These are phyloP conservation scores for Caligus rogercresseyi DNA, from an alignment of 1,140 invertebrate genomes.

Conservation along the genomic window DNA sequence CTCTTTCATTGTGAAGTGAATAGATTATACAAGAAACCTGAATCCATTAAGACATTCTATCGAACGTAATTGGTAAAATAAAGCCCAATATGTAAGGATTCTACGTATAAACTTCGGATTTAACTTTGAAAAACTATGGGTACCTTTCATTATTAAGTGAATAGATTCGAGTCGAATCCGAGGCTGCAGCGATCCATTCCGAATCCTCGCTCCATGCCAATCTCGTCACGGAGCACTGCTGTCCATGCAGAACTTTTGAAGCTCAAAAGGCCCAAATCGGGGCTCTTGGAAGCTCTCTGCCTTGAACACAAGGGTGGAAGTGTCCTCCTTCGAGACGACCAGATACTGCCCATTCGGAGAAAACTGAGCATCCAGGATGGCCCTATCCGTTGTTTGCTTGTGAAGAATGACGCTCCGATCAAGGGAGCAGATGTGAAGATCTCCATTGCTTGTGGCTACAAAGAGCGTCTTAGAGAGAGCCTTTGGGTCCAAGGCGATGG, in stretches of 20 bases:
- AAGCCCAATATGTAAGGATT: no score
- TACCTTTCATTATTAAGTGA: not conserved
- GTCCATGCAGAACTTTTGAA: not conserved
- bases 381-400: conserved; percentile 57
- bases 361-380: conserved; percentile 59
- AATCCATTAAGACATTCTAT: no score
- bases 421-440: conserved; percentile 69
- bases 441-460: conserved; percentile 41
- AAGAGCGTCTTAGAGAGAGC: conserved; percentile 34
- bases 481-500: conserved; percentile 69
- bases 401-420: conserved; percentile 64
- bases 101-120: no score
- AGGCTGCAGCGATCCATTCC: not conserved
- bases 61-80: no score
- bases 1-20: no score
- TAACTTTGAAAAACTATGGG: no score
- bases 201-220: not conserved
- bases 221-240: not conserved
- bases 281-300: not conserved
- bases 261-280: not conserved
- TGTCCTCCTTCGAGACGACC: conserved; percentile 66
- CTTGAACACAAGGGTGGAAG: not conserved
- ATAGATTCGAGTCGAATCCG: not conserved
- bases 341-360: conserved; percentile 85
- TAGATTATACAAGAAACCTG: no score